A percentile compares a stretch with the other conserved stretches of the same genome.
Conservation (phyloP, 2,888 invertebrate genomes). For the Schrankia costaestrigalis region DNA sequence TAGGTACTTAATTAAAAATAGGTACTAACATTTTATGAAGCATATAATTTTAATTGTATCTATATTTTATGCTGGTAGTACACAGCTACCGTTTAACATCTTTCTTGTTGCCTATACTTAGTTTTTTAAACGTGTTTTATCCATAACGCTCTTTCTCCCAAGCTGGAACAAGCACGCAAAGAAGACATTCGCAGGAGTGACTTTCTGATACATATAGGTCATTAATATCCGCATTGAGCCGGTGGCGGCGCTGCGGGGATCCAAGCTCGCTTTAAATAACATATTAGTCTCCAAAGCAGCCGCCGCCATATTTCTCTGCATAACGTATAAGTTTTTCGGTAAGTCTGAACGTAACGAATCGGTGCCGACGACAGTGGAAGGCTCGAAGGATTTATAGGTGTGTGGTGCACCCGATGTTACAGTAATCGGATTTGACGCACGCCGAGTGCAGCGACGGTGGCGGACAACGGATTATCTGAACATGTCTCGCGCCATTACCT, state of each 20-base stretch:
- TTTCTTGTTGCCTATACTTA: no score
- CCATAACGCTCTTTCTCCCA: no score
- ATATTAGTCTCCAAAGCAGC: conserved; percentile 72
- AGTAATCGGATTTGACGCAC: conserved; percentile 62
- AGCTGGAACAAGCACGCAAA: no score
- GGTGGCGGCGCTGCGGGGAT: conserved; percentile 69
- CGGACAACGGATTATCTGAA: conserved; percentile 6
- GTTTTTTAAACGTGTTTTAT: not conserved
- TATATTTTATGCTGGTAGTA: no score
- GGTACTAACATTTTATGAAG: no score
- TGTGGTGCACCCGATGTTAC: conserved; percentile 65
- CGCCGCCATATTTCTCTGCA: conserved; percentile 66
- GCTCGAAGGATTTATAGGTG: conserved; percentile 65
- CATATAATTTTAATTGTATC: no score
- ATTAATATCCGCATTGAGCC: conserved; percentile 72
- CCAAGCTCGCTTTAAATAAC: conserved; percentile 66
- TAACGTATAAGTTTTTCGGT: conserved; percentile 57
- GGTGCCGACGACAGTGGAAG: conserved; percentile 61
- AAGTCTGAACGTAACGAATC: conserved; percentile 71
- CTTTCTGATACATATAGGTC: conserved; percentile 60
- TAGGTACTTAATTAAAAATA: no score
- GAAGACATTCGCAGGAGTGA: conserved; percentile 55
- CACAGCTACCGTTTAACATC: no score
- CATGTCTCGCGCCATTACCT: not conserved
- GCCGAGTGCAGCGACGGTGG: conserved; percentile 3